Conservation (phyloP, 2,113 vertebrate species). For the Istiophorus platypterus region DNA sequence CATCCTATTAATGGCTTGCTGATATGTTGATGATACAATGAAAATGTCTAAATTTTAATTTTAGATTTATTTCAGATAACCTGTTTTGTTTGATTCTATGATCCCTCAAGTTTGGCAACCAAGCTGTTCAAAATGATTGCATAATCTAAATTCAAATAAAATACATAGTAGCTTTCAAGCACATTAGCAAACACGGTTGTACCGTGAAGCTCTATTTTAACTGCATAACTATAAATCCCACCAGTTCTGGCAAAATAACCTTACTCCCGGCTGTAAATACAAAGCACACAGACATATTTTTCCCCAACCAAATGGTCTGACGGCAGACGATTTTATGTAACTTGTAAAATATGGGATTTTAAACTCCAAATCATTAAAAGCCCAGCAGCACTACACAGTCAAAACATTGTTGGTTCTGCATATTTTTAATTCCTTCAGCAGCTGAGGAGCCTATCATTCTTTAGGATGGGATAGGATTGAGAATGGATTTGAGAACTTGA, state of each 20-base stretch:
- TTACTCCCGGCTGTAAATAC: background rate
- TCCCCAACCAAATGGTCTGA: background rate
- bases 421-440: slow-evolving; percentile 9
- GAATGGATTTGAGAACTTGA: background rate
- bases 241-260: slow-evolving; percentile 18
- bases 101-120: background rate
- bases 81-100: background rate
- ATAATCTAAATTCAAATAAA: background rate
- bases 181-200: background rate
- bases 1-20: slow-evolving; percentile 16
- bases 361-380: background rate
- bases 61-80: background rate
- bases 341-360: background rate
- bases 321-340: background rate
- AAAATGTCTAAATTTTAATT: background rate
- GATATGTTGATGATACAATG: slow-evolving; percentile 20
- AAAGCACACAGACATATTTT: slow-evolving; percentile 9
- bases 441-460: background rate
- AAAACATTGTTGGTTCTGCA: background rate
- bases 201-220: background rate
- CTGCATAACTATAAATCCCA: background rate
- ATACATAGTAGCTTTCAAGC: background rate
- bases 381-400: background rate
- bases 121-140: background rate
- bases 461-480: background rate